A percentile compares a stretch with the other conserved stretches of the same genome.
Conservation (phyloP, 2,797 vertebrate genomes). For the Sarcophilus harrisii region DNA sequence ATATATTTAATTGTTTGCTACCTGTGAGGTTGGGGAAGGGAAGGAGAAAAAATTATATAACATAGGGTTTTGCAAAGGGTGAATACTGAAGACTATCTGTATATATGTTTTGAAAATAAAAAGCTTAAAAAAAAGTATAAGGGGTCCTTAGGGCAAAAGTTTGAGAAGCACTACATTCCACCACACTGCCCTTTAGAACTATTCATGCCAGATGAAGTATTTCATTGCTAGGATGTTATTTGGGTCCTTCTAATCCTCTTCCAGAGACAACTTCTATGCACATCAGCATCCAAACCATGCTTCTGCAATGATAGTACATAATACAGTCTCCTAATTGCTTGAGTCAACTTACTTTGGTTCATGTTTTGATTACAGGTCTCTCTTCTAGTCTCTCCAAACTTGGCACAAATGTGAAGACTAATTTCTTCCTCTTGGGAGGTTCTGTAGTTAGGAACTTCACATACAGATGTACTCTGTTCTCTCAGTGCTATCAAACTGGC, state of each 20-base stretch:
- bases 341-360: background rate
- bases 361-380: background rate
- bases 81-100: no score
- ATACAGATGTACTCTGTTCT: background rate
- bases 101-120: no score
- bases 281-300: background rate
- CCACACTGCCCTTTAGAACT: background rate
- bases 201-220: background rate
- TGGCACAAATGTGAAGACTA: background rate
- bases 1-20: no score
- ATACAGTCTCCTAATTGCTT: background rate
- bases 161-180: background rate
- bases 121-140: background rate
- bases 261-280: background rate
- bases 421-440: background rate
- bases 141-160: background rate
- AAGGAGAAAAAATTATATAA: no score
- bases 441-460: background rate
- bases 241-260: background rate
- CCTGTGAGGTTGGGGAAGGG: no score
- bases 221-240: background rate
- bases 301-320: background rate
- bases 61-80: no score
- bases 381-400: background rate
- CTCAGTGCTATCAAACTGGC: background rate